phyloP scores from a whole-genome alignment of 2,797 vertebrate species.

The Hemitrygon akajei region DNA sequence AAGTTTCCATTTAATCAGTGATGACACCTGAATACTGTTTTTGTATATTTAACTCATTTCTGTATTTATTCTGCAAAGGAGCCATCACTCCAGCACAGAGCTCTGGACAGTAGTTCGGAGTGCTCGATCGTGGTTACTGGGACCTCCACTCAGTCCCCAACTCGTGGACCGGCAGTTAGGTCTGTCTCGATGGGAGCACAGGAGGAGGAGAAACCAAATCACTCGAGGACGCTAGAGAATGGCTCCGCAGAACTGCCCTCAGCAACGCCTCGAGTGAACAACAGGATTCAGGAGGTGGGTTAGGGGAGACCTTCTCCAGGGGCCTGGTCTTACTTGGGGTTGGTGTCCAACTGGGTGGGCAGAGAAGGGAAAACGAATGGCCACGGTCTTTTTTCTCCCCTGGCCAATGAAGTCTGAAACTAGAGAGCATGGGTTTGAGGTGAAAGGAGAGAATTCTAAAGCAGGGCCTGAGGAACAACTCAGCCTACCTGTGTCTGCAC shows the following conservation, averaged over 20 bases:
- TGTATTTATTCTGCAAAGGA: background rate
- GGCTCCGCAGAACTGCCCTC: background rate
- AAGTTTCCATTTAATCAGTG: no score
- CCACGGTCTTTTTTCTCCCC: no score
- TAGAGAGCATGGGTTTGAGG: no score
- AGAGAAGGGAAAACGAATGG: no score
- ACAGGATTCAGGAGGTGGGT: background rate
- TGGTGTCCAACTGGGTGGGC: no score
- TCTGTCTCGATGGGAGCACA: background rate
- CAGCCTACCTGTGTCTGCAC: no score
- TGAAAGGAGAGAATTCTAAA: no score
- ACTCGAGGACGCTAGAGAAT: background rate
- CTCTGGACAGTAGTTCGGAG: no score
- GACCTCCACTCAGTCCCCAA: background rate
- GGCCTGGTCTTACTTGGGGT: background rate
- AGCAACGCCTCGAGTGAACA: background rate
- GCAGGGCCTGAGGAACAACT: no score
- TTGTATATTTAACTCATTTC: background rate
- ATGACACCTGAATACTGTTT: background rate
- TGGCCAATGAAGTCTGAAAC: no score
- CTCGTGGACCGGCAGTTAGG: background rate
- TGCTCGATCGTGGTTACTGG: background rate
- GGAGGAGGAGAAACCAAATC: background rate
- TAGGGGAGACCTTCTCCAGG: no score
- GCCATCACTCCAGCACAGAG: no score